Percentiles rank a stretch among this genome's conserved stretches.
These are phyloP conservation scores for Brachionus koreanus DNA, from an alignment of 1,140 invertebrate genomes.

Conservation along the genomic window DNA sequence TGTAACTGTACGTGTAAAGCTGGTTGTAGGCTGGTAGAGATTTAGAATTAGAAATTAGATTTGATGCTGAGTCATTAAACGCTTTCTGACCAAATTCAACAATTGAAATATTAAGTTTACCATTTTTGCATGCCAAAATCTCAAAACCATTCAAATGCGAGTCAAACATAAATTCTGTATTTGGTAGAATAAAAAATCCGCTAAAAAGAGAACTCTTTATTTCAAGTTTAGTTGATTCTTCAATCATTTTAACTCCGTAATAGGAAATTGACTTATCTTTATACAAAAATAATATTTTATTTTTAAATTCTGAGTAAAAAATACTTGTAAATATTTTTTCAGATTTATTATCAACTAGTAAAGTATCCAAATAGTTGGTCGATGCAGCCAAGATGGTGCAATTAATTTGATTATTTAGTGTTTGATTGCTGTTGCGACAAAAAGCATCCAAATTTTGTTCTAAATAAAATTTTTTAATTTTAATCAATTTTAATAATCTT, in stretches of 20 bases:
- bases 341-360: neutral
- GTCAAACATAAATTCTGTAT: slow-evolving; percentile 5
- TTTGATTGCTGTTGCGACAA: neutral
- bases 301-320: neutral
- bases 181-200: neutral
- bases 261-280: neutral
- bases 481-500: neutral
- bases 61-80: neutral
- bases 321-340: neutral
- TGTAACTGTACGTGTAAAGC: neutral
- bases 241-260: neutral
- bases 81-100: neutral
- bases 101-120: neutral
- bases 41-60: neutral
- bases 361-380: neutral
- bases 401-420: neutral
- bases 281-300: neutral
- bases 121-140: neutral
- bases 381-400: neutral
- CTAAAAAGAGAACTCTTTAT: neutral
- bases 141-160: neutral
- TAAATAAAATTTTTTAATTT: neutral
- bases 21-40: neutral
- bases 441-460: neutral
- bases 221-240: neutral